Base-by-base conservation (phyloP, 64 coral and sea anemone species). In the Actinia equina region DNA sequence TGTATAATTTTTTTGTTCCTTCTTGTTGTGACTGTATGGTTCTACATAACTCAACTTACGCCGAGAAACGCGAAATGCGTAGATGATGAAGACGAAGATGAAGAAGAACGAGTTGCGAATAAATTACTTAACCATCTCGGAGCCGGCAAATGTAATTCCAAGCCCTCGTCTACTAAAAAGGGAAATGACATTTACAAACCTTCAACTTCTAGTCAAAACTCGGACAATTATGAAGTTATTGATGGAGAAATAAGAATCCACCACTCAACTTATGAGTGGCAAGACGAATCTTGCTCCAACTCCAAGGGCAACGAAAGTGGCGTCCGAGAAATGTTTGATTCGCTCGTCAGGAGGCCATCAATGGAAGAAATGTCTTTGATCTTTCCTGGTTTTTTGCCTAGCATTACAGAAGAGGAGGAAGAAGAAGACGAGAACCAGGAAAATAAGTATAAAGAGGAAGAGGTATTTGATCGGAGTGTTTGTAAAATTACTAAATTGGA, bases 301-400 rank as follows among this genome's bases (percentile, higher is more conserved):
- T 41, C 43, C 17, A 65, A 45, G 10, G 77, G 80, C 44, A 91
- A 59, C 62, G 27, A 89, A 27, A 25, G 62, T n/a, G 52, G 44
- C 51, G 84, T 82, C 20, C 57, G 58, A 26, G 52, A 76, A 76
- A 78, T 42, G 76, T 52, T 64, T 6, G 30, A 45, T 44, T 46
- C 26, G 16, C 20, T 86, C 77, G 84, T 52, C 77, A 83, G 94
- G 23, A 93, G 94, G 77, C 91, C 70, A 14, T 96, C 94, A 51
- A 96, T 96, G 94, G 94, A 96, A 83, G 91, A 96, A 79, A 96
- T 96, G 94, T 89, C 85, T 84, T 78, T 96, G 41, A 90, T 96
- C 64, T 96, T 96, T 20, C 94, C 94, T 44, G 94, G 94, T 17
- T 64, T 88, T 87, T 90, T 96, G 70, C 84, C 94, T 10, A 93